These are phyloP conservation scores for Mionectes macconnelli DNA, from an alignment of 2,113 vertebrate genomes.

Conservation along the genomic window DNA sequence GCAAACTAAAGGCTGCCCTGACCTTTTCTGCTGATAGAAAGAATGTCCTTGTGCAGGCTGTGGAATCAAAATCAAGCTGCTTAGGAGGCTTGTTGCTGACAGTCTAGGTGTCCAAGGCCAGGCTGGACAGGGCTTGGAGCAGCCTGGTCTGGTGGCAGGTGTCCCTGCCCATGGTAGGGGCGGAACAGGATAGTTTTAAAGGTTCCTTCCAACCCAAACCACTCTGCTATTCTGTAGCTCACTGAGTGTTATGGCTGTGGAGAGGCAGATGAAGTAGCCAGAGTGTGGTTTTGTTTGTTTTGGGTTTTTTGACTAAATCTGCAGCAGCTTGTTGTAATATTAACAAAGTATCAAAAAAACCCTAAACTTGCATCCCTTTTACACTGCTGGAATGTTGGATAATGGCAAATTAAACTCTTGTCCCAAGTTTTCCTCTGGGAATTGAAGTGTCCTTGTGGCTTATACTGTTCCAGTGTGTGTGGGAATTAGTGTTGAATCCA, in stretches of 20 bases:
- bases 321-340: neutral
- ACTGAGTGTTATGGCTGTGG: neutral
- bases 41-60: neutral
- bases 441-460: neutral
- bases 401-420: neutral
- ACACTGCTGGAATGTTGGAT: neutral
- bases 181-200: neutral
- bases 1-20: neutral
- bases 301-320: neutral
- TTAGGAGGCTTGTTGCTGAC: neutral
- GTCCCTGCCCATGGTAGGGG: neutral
- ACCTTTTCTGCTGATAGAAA: neutral
- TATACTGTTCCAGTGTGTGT: neutral
- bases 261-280: neutral
- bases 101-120: neutral
- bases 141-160: neutral
- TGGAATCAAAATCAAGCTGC: neutral
- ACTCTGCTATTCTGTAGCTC: neutral
- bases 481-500: neutral
- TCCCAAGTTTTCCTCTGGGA: neutral
- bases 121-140: neutral
- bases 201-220: neutral
- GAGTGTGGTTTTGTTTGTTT: neutral
- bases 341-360: neutral
- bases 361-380: neutral